phyloP scores from a whole-genome alignment of 2,113 vertebrate species.

The Entomyzon cyanotis region DNA sequence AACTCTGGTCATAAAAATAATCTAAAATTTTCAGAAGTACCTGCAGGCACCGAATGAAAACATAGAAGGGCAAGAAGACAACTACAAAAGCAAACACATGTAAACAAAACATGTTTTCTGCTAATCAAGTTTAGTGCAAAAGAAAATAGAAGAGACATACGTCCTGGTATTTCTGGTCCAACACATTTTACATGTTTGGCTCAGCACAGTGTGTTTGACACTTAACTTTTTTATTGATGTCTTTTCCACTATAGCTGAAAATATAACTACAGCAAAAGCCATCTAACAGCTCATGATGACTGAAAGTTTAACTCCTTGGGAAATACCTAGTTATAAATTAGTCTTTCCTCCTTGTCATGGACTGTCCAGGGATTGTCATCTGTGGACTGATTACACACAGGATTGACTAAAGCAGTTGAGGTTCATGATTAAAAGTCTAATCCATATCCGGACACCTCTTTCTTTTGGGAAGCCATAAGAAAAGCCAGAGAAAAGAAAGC shows the following conservation, averaged over 20 bases:
- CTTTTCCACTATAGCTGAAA: neutral
- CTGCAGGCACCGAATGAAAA: neutral
- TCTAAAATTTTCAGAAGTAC: neutral
- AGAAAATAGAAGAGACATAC: neutral
- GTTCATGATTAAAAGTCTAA: neutral
- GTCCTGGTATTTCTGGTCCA: neutral
- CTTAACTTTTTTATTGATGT: neutral
- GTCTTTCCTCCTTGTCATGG: neutral
- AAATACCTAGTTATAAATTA: neutral
- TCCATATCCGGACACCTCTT: neutral
- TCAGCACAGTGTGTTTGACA: neutral
- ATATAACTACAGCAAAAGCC: neutral
- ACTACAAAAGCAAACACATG: neutral
- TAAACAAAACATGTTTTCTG: neutral
- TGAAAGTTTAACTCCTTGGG: neutral
- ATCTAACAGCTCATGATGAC: neutral
- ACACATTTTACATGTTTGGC: neutral
- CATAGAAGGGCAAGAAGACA: neutral
- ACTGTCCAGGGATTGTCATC: neutral
- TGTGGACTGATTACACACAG: neutral
- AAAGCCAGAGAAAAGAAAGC: neutral
- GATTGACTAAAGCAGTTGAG: neutral
- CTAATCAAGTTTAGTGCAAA: neutral
- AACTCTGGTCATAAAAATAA: neutral
- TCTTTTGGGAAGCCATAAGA: neutral